Evolutionary conservation across 2,113 vertebrate species (phyloP).

Genomic region (Morphnarchus princeps): DNA sequence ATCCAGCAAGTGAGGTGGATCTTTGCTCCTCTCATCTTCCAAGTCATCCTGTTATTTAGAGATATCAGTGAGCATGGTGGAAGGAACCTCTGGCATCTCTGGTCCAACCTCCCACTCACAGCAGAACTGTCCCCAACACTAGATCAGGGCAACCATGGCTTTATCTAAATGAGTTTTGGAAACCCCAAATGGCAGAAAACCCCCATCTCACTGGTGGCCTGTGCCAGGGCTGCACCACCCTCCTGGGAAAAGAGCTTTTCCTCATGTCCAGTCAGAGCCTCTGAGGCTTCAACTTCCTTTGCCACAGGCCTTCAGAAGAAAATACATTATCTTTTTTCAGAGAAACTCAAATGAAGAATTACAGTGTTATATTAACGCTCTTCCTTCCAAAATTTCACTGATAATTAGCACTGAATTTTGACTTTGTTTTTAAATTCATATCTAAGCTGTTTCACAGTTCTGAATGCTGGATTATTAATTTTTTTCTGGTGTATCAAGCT

Average conservation of each 20-base stretch:
- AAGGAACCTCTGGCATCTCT: not conserved
- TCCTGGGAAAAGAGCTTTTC: not conserved
- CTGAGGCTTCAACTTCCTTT: not conserved
- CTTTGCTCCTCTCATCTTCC: not conserved
- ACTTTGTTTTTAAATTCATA: not conserved
- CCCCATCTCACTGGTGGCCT: not conserved
- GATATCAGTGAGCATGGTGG: not conserved
- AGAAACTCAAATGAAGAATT: not conserved
- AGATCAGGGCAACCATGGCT: not conserved
- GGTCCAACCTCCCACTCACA: not conserved
- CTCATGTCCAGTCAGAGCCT: accelerated
- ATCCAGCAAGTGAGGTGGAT: not conserved
- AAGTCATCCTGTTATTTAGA: not conserved
- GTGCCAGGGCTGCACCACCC: not conserved
- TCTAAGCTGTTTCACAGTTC: not conserved
- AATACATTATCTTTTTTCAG: not conserved
- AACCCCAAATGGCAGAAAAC: not conserved
- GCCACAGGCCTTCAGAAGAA: not conserved
- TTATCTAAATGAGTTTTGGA: not conserved
- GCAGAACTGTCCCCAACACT: not conserved
- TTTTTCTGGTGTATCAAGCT: not conserved
- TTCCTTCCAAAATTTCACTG: not conserved
- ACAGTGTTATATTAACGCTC: not conserved
- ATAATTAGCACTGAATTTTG: not conserved
- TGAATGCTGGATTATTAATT: not conserved